phyloP scores from a whole-genome alignment of 2,113 vertebrate species.

The Hiodon tergisus region DNA sequence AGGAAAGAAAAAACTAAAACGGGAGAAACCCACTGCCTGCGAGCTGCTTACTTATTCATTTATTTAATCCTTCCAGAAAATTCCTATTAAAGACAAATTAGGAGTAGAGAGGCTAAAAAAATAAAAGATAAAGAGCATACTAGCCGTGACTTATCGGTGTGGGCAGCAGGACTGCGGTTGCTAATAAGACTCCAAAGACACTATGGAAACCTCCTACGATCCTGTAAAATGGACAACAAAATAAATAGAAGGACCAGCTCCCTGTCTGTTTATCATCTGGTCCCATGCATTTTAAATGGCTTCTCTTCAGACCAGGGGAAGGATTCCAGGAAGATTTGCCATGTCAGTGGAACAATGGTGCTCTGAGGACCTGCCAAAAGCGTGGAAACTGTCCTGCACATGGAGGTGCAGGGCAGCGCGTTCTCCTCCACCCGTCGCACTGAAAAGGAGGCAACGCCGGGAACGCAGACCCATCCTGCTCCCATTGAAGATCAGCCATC shows the following conservation, averaged over 20 bases:
- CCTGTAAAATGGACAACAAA: not conserved
- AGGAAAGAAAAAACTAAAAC: not conserved
- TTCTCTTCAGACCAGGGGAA: not conserved
- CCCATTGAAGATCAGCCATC: not conserved
- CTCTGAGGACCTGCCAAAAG: not conserved
- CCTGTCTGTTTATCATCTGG: not conserved
- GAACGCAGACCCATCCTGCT: not conserved
- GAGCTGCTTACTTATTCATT: not conserved
- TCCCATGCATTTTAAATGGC: not conserved
- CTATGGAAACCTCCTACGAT: not conserved
- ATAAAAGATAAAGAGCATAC: not conserved
- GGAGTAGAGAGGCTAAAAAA: not conserved
- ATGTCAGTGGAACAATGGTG: not conserved
- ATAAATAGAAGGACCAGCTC: not conserved
- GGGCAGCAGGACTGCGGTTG: not conserved
- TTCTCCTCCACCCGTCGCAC: too few species aligned
- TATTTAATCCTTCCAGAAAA: conserved; percentile 8
- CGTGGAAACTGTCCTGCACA: not conserved
- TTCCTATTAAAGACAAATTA: conserved; percentile 8
- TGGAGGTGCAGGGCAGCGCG: too few species aligned
- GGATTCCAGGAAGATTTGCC: not conserved
- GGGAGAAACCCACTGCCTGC: not conserved
- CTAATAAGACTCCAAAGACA: not conserved
- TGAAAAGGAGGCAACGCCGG: not conserved
- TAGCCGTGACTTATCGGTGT: not conserved